phyloP scores from a whole-genome alignment of 2,797 vertebrate species.

The Eospalax fontanierii region DNA sequence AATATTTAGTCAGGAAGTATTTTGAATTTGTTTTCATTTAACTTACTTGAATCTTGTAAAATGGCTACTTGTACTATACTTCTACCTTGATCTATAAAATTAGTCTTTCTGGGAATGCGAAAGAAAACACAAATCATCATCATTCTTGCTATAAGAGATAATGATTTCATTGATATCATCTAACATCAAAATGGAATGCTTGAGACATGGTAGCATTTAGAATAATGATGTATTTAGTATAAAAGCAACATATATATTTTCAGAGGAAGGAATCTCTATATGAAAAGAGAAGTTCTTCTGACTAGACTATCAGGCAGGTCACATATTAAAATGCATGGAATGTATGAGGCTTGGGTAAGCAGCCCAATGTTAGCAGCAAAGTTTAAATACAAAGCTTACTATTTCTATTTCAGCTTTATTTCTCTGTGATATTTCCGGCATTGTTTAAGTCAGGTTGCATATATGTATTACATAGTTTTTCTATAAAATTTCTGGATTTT shows the following conservation, averaged over 20 bases:
- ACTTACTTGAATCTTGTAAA: background rate
- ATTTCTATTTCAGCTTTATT: background rate
- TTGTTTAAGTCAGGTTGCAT: background rate
- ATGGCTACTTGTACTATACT: background rate
- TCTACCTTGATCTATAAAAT: background rate
- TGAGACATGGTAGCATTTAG: background rate
- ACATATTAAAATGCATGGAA: background rate
- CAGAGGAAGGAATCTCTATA: background rate
- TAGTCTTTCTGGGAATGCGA: background rate
- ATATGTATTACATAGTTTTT: background rate
- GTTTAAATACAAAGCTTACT: background rate
- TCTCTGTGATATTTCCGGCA: background rate
- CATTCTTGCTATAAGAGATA: background rate
- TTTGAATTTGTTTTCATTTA: background rate
- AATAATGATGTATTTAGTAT: background rate
- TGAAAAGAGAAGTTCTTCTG: background rate
- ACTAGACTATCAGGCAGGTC: background rate
- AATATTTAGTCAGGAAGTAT: background rate
- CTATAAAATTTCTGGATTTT: slow-evolving; percentile 52
- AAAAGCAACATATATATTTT: background rate
- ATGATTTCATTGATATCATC: background rate
- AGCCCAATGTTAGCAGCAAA: background rate
- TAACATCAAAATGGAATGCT: slow-evolving; percentile 37
- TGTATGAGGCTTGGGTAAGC: background rate
- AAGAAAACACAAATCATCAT: background rate